These are phyloP conservation scores for Mungos mungo DNA, from an alignment of 2,113 vertebrate species.

Conservation along the genomic window DNA sequence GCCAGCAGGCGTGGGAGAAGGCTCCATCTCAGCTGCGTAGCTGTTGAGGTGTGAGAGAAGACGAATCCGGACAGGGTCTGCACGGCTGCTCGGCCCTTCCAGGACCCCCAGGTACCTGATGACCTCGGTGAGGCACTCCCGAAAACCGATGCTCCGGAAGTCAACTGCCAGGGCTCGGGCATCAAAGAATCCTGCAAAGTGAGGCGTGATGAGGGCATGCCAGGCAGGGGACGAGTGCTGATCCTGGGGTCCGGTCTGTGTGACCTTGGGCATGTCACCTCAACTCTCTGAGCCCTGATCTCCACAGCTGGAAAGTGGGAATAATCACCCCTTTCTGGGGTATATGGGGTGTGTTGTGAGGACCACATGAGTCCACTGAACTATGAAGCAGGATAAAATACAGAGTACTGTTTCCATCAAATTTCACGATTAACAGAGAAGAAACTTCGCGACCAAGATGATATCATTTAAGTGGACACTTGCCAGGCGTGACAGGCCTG, in stretches of 20 bases:
- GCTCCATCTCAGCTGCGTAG: slow-evolving; percentile 93
- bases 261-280: not conserved
- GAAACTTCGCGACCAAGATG: not conserved
- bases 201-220: not conserved
- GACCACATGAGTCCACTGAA: not conserved
- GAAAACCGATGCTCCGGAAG: slow-evolving; percentile 96
- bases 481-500: not conserved
- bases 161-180: slow-evolving; percentile 93
- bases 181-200: slow-evolving; percentile 91
- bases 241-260: not conserved
- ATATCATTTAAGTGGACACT: not conserved
- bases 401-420: not conserved
- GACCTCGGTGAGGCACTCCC: slow-evolving; percentile 95
- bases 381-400: not conserved
- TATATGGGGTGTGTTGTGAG: not conserved
- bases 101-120: slow-evolving; percentile 93
- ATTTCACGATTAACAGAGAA: not conserved
- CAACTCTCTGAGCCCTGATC: not conserved
- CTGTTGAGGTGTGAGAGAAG: slow-evolving; percentile 96
- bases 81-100: slow-evolving; percentile 89
- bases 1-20: slow-evolving; percentile 84
- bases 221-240: fast-evolving
- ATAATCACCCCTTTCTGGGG: not conserved
- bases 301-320: not conserved
- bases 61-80: slow-evolving; percentile 91